Evolutionary conservation across 2,113 vertebrate genomes (phyloP), one percentile per base, ranked within the genome.

Genomic region (Potamarius usumacintae): DNA sequence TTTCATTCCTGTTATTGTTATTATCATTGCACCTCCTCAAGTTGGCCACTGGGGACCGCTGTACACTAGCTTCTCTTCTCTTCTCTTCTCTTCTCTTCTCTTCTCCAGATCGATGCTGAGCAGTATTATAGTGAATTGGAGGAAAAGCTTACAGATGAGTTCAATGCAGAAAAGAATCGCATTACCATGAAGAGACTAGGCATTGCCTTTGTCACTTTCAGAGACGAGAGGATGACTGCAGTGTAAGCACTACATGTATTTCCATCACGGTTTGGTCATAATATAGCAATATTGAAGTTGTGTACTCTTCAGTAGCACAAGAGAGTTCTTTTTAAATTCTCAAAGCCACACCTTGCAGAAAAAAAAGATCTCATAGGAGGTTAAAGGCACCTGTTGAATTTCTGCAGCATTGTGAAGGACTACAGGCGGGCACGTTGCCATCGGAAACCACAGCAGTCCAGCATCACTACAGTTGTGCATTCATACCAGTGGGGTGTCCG

Each of bases 121-220:
- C 97, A 99, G 89, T 98, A 99, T 89, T 99, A 99, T 0, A 97
- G 98, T 30, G 98, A 99, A 92, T 88, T 99, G 89, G 98, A 99
- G 88, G 98, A 99, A 92, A 98, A 97, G 90, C 95, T 98, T 53
- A 99, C 98, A 0, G 98, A 99, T 1, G 98, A 98, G 90, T 99
- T 99, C 91, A 98, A 99, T 0, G 98, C 97, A 0, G 98, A 99
- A 93, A 97, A 97, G 93, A 97, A 97, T 89, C 96, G 96, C 1
- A 96, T 99, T 85, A 90, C 89, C 0, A 93, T 97, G 89, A 99
- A 98, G 92, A 94, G 97, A 65, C 95, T 99, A 1, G 97, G 98
- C 91, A 94, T 98, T 80, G 96, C 97, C 72, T 99, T 99, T 0
- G 96, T 99, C 91, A 99, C 98, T 30, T 98, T 99, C 92, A 97